Base-by-base conservation (phyloP, 2,113 vertebrate genomes). In the Megaceryle torquata region DNA sequence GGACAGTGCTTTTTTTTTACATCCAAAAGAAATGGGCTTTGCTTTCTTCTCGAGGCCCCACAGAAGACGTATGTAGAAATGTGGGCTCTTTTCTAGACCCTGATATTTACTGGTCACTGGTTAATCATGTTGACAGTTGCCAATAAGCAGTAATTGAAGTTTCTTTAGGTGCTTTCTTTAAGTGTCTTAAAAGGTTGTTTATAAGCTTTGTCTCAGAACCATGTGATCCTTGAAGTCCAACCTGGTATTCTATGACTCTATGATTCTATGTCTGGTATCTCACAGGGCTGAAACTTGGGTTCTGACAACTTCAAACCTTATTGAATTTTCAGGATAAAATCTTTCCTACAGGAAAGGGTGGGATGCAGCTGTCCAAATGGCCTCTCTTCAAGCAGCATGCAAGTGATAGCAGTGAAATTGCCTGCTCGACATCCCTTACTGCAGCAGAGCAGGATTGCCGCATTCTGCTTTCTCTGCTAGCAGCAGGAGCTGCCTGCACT, bases 301-400 rank as follows among this genome's bases (percentile, higher is more conserved):
- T 89, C 13, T 77, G 41, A 41, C 9, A 69, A 13, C 41, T 56
- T 85, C n/a, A 85, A 72, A 26, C 5, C 1, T 2, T 24, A 9
- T 1, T 51, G 59, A 82, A 11, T 65, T 90, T 86, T 59, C 68
- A 46, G 35, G 31, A 46, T 83, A 28, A 63, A 88, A 37, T 39
- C n/a, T n/a, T 46, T 71, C 20, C 46, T 56, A 17, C 13, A 46
- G 48, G 19, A 59, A 50, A 61, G 5, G 19, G 17, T 50, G 31
- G 28, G 24, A 64, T 53, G 31, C 0, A 0, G 19, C 50, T 3
- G 0, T 35, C 17, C 15, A 12, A 63, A 78, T 9, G 12, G 12
- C 19, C 29, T 82, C 43, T 93, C 15, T 33, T 70, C 46, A 71
- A 2, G 1, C 31, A 63, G 26, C 1, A 0, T 19, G 7, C 29